Base-by-base conservation (phyloP, 2,888 invertebrate species). In the Osedax frankpressi region DNA sequence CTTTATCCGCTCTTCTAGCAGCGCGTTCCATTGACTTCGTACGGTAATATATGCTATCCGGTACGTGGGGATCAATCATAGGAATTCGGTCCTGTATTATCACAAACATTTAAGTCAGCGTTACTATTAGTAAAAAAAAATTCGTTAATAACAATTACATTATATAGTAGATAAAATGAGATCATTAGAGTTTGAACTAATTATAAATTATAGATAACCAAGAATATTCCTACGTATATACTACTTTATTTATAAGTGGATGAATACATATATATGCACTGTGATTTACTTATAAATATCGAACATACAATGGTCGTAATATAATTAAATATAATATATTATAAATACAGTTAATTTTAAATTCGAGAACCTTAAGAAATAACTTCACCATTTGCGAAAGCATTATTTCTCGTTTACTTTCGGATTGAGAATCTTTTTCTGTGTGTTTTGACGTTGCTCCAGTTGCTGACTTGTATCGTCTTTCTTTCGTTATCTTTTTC, bases 61-160 rank as follows among this genome's bases (percentile, higher is more conserved):
- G 80, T 6, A 81, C 78, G 11, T 75, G 75, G 1, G 82, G 81
- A 71, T 81, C 79, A 27, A 81, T 79, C 29, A 82, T 74, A 1
- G 81, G 81, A 24, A 72, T 28, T 73, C 79, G 79, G 59, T 79
- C 80, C 68, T 79, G 75, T 44, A 44, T 44, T 44, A 44, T 6
- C 19, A 44, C 6, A 6, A 44, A 44, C 44, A 44, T 44, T 44
- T 11, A 44, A 44, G 19, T 44, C 6, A 19, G 6, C 44, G 44
- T 11, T 44, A 44, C 19, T 44, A 11, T 11, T 44, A 44, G 19
- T 44, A 44, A 44, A 11, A 19, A 11, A 44, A 44, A 11, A 44
- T 44, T 44, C 19, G 19, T 44, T 44, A 44, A 44, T 44, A n/a
- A n/a, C n/a, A n/a, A n/a, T n/a, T n/a, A n/a, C n/a, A n/a, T n/a